Conservation (phyloP, 2,113 vertebrate genomes). For the Heliornis fulica region DNA sequence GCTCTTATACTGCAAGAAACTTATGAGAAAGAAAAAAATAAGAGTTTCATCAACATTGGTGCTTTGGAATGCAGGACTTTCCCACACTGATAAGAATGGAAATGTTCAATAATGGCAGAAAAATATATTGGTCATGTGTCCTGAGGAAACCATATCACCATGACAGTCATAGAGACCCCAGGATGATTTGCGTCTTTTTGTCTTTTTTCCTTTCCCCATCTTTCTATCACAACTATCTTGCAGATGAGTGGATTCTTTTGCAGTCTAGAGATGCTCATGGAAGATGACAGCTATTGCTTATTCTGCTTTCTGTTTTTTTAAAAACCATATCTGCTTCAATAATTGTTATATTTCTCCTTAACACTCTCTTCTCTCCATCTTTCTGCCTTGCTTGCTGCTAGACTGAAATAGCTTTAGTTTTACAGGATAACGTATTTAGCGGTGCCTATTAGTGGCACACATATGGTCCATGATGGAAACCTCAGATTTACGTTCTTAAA, state of each 20-base stretch:
- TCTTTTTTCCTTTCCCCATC: fast-evolving
- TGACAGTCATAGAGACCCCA: neutral
- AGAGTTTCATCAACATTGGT: neutral
- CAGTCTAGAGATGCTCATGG: neutral
- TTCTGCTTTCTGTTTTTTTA: neutral
- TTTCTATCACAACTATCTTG: neutral
- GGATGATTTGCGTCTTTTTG: neutral
- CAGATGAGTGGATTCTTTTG: neutral
- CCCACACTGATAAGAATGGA: neutral
- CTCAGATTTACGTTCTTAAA: neutral
- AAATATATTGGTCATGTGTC: neutral
- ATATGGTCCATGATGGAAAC: constrained; percentile 4
- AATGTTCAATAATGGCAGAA: neutral
- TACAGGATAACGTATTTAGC: neutral
- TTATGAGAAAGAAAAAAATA: neutral
- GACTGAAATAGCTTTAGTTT: neutral
- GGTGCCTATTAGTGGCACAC: neutral
- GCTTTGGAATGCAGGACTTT: neutral
- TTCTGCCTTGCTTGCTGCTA: neutral
- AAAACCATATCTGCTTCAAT: neutral
- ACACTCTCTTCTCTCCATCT: neutral
- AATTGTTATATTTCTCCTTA: neutral
- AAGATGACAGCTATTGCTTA: neutral
- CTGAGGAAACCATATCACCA: neutral
- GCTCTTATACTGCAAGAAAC: neutral